Percentiles rank a stretch among this genome's conserved stretches.
phyloP scores from a whole-genome alignment of 2,888 invertebrate species.

The Ectemnius continuus region DNA sequence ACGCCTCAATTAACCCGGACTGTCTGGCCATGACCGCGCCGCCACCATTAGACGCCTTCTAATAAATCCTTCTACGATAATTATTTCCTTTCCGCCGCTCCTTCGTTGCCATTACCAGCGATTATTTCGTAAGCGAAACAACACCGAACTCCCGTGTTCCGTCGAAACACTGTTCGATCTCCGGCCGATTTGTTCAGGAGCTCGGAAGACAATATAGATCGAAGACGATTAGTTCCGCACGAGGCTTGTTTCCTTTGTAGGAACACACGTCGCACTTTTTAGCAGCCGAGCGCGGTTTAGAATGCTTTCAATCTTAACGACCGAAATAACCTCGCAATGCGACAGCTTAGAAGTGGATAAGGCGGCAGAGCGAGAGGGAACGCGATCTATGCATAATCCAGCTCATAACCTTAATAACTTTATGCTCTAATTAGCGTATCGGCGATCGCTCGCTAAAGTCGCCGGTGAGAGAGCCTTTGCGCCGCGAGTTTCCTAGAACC shows the following conservation, averaged over 20 bases:
- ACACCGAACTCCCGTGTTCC: too few relatives aligned
- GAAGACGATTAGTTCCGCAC: conserved; percentile 37
- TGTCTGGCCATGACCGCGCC: too few relatives aligned
- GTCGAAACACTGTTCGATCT: too few relatives aligned
- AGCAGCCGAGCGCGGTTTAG: not conserved
- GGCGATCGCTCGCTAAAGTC: conserved; percentile 22
- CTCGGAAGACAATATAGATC: too few relatives aligned
- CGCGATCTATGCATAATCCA: not conserved
- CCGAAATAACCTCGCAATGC: conserved; percentile 16
- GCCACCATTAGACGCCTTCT: too few relatives aligned
- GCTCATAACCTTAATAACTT: conserved; percentile 52
- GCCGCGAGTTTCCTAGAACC: too few relatives aligned
- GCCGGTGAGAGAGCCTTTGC: not conserved
- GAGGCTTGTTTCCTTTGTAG: conserved; percentile 12
- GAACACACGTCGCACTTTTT: not conserved
- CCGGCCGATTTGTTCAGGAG: too few relatives aligned
- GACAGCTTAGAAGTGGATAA: too few relatives aligned
- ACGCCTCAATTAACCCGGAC: too few relatives aligned
- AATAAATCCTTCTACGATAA: not conserved
- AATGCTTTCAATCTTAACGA: conserved; percentile 22
- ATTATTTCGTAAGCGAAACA: conserved; percentile 12
- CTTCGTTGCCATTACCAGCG: conserved; percentile 24
- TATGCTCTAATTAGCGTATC: conserved; percentile 53
- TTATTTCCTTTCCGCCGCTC: not conserved
- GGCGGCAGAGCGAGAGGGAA: conserved; percentile 10